Evolutionary conservation across 2,113 vertebrate species (phyloP).

Genomic region (Calyptommatus sinebrachiatus): DNA sequence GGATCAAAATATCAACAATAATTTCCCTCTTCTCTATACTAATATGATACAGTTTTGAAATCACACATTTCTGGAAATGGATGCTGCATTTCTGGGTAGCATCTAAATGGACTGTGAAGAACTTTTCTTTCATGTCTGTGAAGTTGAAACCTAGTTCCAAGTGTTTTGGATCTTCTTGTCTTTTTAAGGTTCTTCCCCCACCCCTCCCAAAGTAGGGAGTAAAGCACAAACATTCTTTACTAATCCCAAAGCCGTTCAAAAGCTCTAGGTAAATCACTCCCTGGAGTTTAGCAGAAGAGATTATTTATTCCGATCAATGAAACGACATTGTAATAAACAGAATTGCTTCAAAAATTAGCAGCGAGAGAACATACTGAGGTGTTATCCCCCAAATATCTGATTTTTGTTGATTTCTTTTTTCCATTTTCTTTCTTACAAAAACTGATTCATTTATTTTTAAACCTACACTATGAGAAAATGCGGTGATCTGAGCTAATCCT

Average conservation of each 20-base stretch:
- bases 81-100: too few relatives aligned
- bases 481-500: slow-evolving; percentile 53
- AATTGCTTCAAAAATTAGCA: not conserved
- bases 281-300: not conserved
- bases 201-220: not conserved
- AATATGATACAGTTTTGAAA: too few relatives aligned
- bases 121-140: too few relatives aligned
- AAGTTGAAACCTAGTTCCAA: not conserved
- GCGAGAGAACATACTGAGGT: not conserved
- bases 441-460: slow-evolving; percentile 4
- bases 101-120: too few relatives aligned
- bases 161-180: not conserved
- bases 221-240: not conserved
- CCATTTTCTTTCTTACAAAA: slow-evolving; percentile 10
- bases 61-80: too few relatives aligned
- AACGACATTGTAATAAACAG: not conserved
- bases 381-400: not conserved
- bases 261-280: slow-evolving; percentile 3
- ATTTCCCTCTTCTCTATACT: too few relatives aligned
- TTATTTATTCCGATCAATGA: not conserved
- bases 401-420: not conserved
- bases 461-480: slow-evolving; percentile 21
- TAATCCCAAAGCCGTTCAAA: slow-evolving; percentile 12
- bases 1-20: too few relatives aligned
- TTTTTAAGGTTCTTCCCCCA: too few relatives aligned